Evolutionary conservation across 2,888 invertebrate species (phyloP).

Genomic region (Amblyteles armatorius): DNA sequence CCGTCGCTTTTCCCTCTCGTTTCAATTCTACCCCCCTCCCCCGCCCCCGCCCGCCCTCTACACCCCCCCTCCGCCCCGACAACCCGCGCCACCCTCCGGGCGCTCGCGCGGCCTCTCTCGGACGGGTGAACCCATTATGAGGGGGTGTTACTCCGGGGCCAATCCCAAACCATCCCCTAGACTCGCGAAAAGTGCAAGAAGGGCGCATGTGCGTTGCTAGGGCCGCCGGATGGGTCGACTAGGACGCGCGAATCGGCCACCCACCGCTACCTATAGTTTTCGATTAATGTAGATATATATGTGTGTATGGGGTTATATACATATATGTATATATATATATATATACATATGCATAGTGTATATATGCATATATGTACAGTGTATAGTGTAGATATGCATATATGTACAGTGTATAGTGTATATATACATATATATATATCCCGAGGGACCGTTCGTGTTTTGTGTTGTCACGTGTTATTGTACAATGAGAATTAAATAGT

Average conservation of each 20-base stretch:
- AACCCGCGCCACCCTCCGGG: slow-evolving; percentile 32
- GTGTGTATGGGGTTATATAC: too few species aligned
- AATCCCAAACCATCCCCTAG: slow-evolving; percentile 83
- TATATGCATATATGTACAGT: too few species aligned
- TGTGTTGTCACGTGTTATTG: too few species aligned
- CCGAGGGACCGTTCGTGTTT: too few species aligned
- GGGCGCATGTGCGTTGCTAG: slow-evolving; percentile 85
- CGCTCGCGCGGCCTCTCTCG: slow-evolving; percentile 75
- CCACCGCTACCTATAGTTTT: slow-evolving; percentile 5
- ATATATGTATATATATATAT: too few species aligned
- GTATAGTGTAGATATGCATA: too few species aligned
- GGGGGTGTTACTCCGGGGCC: slow-evolving; percentile 85
- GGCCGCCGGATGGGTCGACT: slow-evolving; percentile 82
- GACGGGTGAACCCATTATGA: slow-evolving; percentile 85
- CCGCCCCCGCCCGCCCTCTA: slow-evolving; percentile 35
- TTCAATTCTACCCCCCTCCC: slow-evolving; percentile 28
- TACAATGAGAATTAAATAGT: too few species aligned
- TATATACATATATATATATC: background rate
- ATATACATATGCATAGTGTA: too few species aligned
- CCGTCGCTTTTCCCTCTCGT: slow-evolving; percentile 39
- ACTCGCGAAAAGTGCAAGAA: slow-evolving; percentile 74
- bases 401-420: too few species aligned
- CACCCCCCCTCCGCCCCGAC: slow-evolving; percentile 14
- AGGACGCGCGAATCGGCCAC: slow-evolving; percentile 75
- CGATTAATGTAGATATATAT: background rate